Evolutionary conservation across 2,888 invertebrate genomes (phyloP).

Genomic region (Euzetes globulus): DNA sequence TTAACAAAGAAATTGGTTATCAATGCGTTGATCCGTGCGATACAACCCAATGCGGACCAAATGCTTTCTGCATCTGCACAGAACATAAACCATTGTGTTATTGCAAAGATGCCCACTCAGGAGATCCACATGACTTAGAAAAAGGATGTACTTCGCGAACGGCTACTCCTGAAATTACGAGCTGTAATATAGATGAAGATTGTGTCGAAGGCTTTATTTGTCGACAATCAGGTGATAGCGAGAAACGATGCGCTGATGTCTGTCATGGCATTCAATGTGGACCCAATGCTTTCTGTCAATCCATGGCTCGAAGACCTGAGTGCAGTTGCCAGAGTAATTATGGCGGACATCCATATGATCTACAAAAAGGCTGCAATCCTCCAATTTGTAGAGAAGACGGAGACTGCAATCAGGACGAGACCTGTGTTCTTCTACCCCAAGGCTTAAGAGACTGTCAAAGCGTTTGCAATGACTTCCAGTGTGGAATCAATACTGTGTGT

Average conservation of each 20-base stretch:
- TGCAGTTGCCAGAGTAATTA: slow-evolving; percentile 78
- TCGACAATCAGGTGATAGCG: slow-evolving; percentile 34
- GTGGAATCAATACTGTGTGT: slow-evolving; percentile 74
- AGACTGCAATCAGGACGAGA: slow-evolving; percentile 40
- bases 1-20: slow-evolving; percentile 33
- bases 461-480: slow-evolving; percentile 70
- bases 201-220: slow-evolving; percentile 39
- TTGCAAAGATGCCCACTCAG: slow-evolving; percentile 71
- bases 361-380: slow-evolving; percentile 62
- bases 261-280: slow-evolving; percentile 43
- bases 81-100: slow-evolving; percentile 65
- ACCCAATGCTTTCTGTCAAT: slow-evolving; percentile 47
- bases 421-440: slow-evolving; percentile 37
- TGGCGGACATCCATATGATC: slow-evolving; percentile 69
- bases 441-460: slow-evolving; percentile 63
- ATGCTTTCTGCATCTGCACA: slow-evolving; percentile 65
- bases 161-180: slow-evolving; percentile 25
- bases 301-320: slow-evolving; percentile 69
- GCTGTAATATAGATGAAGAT: slow-evolving; percentile 38
- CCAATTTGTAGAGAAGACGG: slow-evolving; percentile 38
- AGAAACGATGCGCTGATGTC: slow-evolving; percentile 41
- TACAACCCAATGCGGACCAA: slow-evolving; percentile 58
- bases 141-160: slow-evolving; percentile 53
- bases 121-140: slow-evolving; percentile 57
- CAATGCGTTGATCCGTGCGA: slow-evolving; percentile 41